phyloP scores from a whole-genome alignment of 2,888 invertebrate species.

The Lissocephala sabroskyi region DNA sequence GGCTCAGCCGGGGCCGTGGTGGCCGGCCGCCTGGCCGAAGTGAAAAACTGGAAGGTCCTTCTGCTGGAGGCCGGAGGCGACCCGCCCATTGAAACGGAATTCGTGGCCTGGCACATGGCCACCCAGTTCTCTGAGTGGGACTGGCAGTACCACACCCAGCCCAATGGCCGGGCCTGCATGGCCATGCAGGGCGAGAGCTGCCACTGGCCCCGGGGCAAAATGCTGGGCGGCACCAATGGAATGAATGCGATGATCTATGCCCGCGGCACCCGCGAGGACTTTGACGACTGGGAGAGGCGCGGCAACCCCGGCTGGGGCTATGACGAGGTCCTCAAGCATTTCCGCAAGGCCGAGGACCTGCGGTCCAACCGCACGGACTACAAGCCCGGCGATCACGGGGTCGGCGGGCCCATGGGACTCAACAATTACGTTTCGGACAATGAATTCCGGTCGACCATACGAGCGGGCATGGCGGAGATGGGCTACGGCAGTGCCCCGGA shows the following conservation, averaged over 20 bases:
- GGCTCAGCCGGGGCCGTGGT: conserved; percentile 78
- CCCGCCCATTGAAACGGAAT: conserved; percentile 73
- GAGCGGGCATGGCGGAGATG: conserved; percentile 84
- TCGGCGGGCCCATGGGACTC: conserved; percentile 76
- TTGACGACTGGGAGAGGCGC: conserved; percentile 77
- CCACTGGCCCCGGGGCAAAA: conserved; percentile 77
- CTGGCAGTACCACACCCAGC: conserved; percentile 70
- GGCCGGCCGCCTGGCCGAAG: conserved; percentile 81
- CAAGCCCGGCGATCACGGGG: conserved; percentile 74
- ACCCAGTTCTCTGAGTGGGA: conserved; percentile 70
- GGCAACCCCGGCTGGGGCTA: conserved; percentile 83
- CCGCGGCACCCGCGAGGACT: conserved; percentile 79
- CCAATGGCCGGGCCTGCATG: conserved; percentile 69
- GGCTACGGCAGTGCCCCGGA: conserved; percentile 86
- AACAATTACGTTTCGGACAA: conserved; percentile 81
- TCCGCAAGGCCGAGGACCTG: conserved; percentile 85
- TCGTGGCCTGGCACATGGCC: conserved; percentile 70
- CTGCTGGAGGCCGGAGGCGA: conserved; percentile 87
- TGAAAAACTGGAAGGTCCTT: conserved; percentile 82
- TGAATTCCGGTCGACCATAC: conserved; percentile 79
- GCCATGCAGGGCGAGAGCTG: conserved; percentile 72
- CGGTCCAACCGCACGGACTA: conserved; percentile 70
- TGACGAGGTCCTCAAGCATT: conserved; percentile 84
- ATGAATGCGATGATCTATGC: conserved; percentile 81
- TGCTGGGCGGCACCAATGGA: conserved; percentile 79